Base-by-base conservation (phyloP, 2,888 invertebrate genomes). In the Heliconius hortense region DNA sequence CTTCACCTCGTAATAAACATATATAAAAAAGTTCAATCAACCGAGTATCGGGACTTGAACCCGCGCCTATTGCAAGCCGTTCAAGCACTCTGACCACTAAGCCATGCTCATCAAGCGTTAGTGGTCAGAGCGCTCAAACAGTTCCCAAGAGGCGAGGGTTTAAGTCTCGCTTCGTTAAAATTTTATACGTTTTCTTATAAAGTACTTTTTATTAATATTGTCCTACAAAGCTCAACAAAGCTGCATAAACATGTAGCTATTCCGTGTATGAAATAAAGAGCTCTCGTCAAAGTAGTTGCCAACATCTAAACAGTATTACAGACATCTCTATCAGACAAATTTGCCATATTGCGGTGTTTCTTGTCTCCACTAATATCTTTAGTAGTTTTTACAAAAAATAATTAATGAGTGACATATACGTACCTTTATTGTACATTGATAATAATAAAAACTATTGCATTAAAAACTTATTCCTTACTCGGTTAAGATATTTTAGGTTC, bases 211-310 rank as follows among this genome's bases (percentile, higher is more conserved):
- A 56, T n/a, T 56, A 56, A 7, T 21, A 10, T 63, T 63, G 28
- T 21, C 62, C 31, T 60, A 13, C 5, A 31, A 63, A 31, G 1
- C 62, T 8, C 31, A 62, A 18, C 18, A 10, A 28, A 8, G 7
- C 18, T 21, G 26, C 21, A 53, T 21, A 43, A 11, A 26, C 11
- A 67, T 48, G 48, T 67, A 67, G 18, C n/a, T 67, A 18, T 67
- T 21, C 18, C 24, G 26, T 39, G 18, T 26, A 67, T 48, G 10
- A 26, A 26, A 67, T 67, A 67, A 63, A 72, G 72, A 48, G 39
- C 72, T 48, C 43, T 64, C 24, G 63, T 26, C 63, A 66, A 73
- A 66, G 64, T 53, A 24, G 73, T 28, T 66, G 24, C 18, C 56
- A 53, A 39, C 64, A 53, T 28, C 35, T 64, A 35, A 28, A 73